Conservation (phyloP, 2,113 vertebrate genomes). For the Aegotheles bennettii region DNA sequence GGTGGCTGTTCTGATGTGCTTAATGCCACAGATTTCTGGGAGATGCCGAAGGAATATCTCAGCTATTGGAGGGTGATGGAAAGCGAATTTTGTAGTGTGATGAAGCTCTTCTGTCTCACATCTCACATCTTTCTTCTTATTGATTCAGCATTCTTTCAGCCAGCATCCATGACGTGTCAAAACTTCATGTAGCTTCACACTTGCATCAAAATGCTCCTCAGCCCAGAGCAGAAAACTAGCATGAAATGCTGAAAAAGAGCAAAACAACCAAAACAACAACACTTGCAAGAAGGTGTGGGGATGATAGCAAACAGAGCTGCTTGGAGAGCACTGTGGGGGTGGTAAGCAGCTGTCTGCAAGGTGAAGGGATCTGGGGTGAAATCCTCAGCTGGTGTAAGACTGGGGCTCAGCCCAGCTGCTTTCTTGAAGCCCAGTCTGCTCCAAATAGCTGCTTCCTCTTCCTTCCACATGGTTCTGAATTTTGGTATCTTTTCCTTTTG, state of each 20-base stretch:
- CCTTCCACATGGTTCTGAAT: neutral
- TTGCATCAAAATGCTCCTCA: neutral
- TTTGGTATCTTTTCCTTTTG: slow-evolving; percentile 26
- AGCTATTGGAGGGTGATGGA: neutral
- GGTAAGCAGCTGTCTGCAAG: neutral
- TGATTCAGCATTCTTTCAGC: neutral
- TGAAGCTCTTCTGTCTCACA: neutral
- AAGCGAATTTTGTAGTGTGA: neutral
- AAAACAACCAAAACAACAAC: neutral
- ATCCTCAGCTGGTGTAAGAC: neutral
- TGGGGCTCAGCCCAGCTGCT: neutral
- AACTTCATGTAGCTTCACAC: neutral
- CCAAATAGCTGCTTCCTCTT: neutral
- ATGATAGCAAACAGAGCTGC: neutral
- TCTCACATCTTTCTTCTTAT: neutral
- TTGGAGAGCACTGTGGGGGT: neutral
- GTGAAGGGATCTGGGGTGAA: neutral
- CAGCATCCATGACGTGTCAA: neutral
- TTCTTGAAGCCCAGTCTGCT: neutral
- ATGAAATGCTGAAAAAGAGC: neutral
- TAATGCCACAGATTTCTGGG: neutral
- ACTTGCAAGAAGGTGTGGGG: neutral
- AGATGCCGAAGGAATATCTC: neutral
- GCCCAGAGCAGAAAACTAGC: neutral
- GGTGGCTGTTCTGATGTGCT: neutral